phyloP scores from a whole-genome alignment of 2,797 vertebrate species.

The Perodicticus potto region DNA sequence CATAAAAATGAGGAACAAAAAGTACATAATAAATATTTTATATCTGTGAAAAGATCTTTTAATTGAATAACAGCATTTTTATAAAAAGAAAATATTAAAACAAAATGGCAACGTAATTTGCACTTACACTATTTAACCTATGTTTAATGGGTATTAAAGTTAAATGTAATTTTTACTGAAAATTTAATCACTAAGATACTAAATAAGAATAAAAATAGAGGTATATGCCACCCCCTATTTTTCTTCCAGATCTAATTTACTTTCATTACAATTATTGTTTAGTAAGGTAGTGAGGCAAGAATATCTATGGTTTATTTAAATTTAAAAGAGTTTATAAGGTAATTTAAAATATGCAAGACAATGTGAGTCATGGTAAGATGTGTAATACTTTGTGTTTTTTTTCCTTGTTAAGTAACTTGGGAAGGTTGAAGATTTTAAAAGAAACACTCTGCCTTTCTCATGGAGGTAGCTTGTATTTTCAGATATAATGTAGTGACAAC shows the following conservation, averaged over 20 bases:
- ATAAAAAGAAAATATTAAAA: background rate
- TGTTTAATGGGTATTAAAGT: background rate
- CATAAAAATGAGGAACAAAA: background rate
- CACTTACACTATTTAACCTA: background rate
- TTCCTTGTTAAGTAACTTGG: slow-evolving; percentile 5
- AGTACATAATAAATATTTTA: background rate
- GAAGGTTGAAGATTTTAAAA: background rate
- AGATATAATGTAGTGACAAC: background rate
- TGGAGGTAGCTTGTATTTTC: background rate
- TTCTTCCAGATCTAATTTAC: background rate
- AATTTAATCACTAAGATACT: background rate
- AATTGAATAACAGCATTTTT: background rate
- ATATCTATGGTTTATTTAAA: slow-evolving; percentile 44
- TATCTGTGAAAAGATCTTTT: background rate
- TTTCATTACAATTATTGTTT: slow-evolving; percentile 52
- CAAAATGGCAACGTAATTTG: background rate
- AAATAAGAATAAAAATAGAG: slow-evolving; percentile 22
- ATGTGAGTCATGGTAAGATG: background rate
- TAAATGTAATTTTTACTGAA: slow-evolving; percentile 21
- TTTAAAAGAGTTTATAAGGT: slow-evolving; percentile 15
- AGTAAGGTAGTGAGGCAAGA: background rate
- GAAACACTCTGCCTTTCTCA: background rate
- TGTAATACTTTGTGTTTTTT: background rate
- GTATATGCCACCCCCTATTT: background rate
- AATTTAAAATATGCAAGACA: slow-evolving; percentile 39